These are phyloP conservation scores for Catharus fuscescens DNA, from an alignment of 2,113 vertebrate species.

Conservation along the genomic window DNA sequence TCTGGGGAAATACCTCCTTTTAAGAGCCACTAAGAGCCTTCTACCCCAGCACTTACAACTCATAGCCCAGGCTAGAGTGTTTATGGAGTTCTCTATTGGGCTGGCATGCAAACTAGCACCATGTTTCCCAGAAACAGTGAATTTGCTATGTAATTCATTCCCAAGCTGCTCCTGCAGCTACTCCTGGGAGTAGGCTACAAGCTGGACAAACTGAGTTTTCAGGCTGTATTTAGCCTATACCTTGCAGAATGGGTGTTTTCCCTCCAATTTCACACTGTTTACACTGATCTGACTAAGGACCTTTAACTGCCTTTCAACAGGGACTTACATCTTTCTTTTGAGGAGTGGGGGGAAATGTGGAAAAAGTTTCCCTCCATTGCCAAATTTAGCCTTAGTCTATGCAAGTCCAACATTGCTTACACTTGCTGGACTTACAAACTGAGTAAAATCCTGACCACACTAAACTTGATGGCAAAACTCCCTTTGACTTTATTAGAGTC, in stretches of 20 bases:
- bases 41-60: not conserved
- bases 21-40: not conserved
- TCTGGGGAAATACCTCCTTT: not conserved
- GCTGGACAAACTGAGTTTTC: not conserved
- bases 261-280: not conserved
- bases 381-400: not conserved
- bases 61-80: not conserved
- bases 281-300: not conserved
- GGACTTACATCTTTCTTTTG: not conserved
- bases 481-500: not conserved
- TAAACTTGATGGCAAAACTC: constrained; percentile 13
- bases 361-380: not conserved
- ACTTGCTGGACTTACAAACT: not conserved
- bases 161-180: not conserved
- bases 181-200: not conserved
- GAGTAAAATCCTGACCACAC: not conserved
- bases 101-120: not conserved
- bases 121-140: not conserved
- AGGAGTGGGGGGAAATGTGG: not conserved
- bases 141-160: not conserved
- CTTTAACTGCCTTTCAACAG: not conserved
- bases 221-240: not conserved
- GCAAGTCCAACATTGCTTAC: not conserved
- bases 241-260: not conserved
- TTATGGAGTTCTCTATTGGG: not conserved